Conservation (phyloP, 2,113 vertebrate species). For the Symphodus melops region DNA sequence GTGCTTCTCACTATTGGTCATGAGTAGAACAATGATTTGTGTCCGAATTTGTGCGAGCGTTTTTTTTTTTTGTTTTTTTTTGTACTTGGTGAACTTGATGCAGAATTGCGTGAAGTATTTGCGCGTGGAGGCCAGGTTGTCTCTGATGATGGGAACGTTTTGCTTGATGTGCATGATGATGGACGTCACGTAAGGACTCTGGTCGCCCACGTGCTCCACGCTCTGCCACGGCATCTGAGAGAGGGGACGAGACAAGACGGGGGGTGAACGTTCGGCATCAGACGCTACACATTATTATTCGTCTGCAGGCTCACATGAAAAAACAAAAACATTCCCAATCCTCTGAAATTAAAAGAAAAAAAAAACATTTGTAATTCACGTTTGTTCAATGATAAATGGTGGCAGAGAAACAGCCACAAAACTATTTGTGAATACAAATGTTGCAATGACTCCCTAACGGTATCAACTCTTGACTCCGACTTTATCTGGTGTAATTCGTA, state of each 20-base stretch:
- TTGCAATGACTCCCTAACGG: not conserved
- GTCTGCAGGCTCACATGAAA: not conserved
- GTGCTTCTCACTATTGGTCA: not conserved
- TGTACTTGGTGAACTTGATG: conserved; percentile 98
- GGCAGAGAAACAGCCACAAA: too few species aligned
- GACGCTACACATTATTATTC: not conserved
- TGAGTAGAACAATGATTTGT: not conserved
- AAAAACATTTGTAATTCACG: not conserved
- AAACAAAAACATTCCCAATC: too few species aligned
- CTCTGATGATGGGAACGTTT: conserved; percentile 96
- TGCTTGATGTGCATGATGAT: conserved; percentile 99
- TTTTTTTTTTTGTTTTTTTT: conserved; percentile 37
- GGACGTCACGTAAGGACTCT: conserved; percentile 98
- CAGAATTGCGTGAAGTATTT: conserved; percentile 99
- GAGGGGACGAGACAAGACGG: not conserved
- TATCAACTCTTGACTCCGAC: not conserved
- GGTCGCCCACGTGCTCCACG: conserved; percentile 98
- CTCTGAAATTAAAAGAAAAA: too few species aligned
- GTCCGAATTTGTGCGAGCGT: not conserved
- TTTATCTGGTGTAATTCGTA: not conserved
- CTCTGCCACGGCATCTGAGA: conserved; percentile 99
- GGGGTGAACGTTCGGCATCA: not conserved
- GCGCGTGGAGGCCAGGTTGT: conserved; percentile 96
- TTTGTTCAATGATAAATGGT: conserved; percentile 4
- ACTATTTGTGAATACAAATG: not conserved